Evolutionary conservation across 2,113 vertebrate genomes (phyloP), one percentile per base, ranked within the genome.

Genomic region (Anarhynchus alexandrinus): DNA sequence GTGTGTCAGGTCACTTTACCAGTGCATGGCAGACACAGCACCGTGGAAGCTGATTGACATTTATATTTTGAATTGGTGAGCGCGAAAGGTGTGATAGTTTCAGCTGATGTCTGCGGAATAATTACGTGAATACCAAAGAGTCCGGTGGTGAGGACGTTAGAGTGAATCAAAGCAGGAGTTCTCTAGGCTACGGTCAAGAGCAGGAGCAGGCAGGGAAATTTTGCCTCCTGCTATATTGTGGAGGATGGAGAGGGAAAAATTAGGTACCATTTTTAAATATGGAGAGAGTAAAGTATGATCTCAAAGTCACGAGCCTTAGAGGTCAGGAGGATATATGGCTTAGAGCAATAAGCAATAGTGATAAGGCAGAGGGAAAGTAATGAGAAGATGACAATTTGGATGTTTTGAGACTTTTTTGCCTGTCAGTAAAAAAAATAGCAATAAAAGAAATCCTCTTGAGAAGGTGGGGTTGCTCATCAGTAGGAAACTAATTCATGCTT

Each of bases 401-500:
- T 88, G 34, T 49, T 80, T 72, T 73, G 38, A 88, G 49, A 17
- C 9, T 27, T 74, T 90, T 81, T 93, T 79, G 29, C 38, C n/a
- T 83, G 6, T 70, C 65, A 79, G 12, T 81, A 43, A 92, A 79
- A 83, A 82, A 80, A 77, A 27, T 0, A n/a, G 3, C 22, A 82
- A 82, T 40, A 81, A 90, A 92, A 85, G 13, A 66, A 80, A 69
- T 74, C 70, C 27, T 90, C 32, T 59, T 87, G 58, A 38, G 40
- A 82, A 67, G 12, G 9, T 80, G 36, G 32, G 2, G 2, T 62
- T 57, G 52, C n/a, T 96, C 25, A 49, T 94, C 70, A 94, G 36
- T 83, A 86, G 45, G 70, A 95, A 89, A 38, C 6, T 87, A 91
- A 94, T 91, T 96, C 25, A 45, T 66, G 21, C 43, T 78, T 93